Conservation (phyloP, 92 coral and sea anemone species). For the Desmophyllum pertusum region DNA sequence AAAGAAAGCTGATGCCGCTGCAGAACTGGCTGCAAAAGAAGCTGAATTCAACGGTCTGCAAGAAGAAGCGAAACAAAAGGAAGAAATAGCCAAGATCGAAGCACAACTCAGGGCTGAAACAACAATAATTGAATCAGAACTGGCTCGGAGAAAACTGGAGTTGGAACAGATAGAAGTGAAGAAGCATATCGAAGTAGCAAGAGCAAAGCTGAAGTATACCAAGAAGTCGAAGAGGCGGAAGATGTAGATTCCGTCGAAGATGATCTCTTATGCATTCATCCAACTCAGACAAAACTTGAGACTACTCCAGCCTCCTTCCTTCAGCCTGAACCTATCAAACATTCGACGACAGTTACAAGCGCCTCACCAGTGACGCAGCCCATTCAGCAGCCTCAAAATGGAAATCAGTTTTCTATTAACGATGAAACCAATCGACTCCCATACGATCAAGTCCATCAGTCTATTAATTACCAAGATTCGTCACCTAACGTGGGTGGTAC, state of each 20-base stretch:
- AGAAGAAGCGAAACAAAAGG: background rate
- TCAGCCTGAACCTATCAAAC: background rate
- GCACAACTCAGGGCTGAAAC: background rate
- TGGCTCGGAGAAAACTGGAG: background rate
- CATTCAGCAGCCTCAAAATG: background rate
- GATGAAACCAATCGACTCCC: background rate
- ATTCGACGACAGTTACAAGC: background rate
- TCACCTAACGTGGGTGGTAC: background rate
- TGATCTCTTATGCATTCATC: background rate
- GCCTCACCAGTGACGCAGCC: background rate
- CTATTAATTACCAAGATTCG: too few species aligned
- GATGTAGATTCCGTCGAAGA: background rate
- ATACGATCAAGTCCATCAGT: background rate
- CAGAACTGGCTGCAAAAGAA: constrained; percentile 15
- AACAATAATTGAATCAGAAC: background rate
- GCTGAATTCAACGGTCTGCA: constrained; percentile 22
- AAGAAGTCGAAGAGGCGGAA: constrained; percentile 5
- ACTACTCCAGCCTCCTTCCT: background rate
- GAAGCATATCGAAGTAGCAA: constrained; percentile 2
- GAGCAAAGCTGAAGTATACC: constrained; percentile 1
- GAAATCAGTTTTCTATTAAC: background rate
- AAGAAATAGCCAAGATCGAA: background rate
- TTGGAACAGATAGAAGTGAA: background rate
- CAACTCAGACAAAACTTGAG: background rate
- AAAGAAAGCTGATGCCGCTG: constrained; percentile 28